These are phyloP conservation scores for Tribolium castaneum DNA, from an alignment of 1,140 invertebrate genomes.

Conservation along the genomic window DNA sequence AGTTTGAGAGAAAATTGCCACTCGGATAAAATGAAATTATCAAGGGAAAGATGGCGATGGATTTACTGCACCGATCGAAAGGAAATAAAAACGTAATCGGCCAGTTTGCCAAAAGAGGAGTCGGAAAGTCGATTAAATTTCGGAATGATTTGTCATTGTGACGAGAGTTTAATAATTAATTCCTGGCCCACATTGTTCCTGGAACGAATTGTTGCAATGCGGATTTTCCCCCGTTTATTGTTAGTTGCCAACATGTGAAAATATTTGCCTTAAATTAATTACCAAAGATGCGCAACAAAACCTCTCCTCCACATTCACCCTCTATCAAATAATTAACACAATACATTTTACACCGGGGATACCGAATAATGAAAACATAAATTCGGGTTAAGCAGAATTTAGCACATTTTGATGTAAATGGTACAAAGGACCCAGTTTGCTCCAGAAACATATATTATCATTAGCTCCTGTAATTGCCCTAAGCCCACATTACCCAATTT, in stretches of 20 bases:
- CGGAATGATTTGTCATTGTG: conserved; percentile 12
- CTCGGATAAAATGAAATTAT: conserved; percentile 36
- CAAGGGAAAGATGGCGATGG: conserved; percentile 34
- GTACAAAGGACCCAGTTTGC: background rate
- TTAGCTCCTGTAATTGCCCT: background rate
- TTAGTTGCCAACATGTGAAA: background rate
- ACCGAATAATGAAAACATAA: conserved; percentile 14
- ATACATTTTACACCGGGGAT: conserved; percentile 21
- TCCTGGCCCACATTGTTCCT: background rate
- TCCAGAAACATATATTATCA: background rate
- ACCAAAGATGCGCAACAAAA: background rate
- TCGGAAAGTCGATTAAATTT: conserved; percentile 11
- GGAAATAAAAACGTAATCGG: conserved; percentile 31
- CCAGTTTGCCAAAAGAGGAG: conserved; percentile 10
- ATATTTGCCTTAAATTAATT: conserved; percentile 3
- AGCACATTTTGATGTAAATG: conserved; percentile 23
- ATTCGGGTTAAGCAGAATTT: conserved; percentile 21
- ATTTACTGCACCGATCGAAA: conserved; percentile 22
- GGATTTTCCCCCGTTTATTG: background rate
- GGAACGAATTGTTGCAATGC: background rate
- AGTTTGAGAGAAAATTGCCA: conserved; percentile 34
- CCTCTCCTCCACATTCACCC: background rate
- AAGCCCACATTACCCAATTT: background rate
- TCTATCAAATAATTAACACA: conserved; percentile 24
- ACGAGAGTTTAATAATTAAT: conserved; percentile 24